Conservation (phyloP, 2,113 vertebrate species). For the Spea bombifrons region DNA sequence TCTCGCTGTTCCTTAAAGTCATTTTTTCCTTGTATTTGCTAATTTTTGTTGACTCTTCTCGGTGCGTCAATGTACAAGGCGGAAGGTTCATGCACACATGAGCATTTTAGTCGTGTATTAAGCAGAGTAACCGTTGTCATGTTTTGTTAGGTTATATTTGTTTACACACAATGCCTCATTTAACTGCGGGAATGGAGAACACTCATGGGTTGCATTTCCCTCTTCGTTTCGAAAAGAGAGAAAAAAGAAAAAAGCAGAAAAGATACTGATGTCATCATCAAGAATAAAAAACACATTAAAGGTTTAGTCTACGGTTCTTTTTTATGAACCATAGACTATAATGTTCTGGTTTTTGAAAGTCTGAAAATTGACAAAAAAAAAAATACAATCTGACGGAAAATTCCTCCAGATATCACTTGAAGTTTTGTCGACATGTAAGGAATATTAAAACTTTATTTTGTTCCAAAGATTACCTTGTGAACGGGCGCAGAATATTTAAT, state of each 20-base stretch:
- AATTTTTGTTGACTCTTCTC: slow-evolving; percentile 18
- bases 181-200: slow-evolving; percentile 41
- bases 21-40: slow-evolving; percentile 2
- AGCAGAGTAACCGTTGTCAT: slow-evolving; percentile 3
- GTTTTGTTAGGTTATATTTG: slow-evolving; percentile 28
- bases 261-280: slow-evolving; percentile 77
- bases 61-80: not conserved
- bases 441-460: slow-evolving; percentile 16
- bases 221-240: slow-evolving; percentile 28
- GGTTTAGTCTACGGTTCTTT: slow-evolving; percentile 64
- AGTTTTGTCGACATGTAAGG: not conserved
- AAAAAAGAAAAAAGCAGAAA: slow-evolving; percentile 65
- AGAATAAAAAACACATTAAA: slow-evolving; percentile 80
- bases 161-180: slow-evolving; percentile 56
- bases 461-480: not conserved
- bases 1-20: not conserved
- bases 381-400: slow-evolving; percentile 44
- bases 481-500: not conserved
- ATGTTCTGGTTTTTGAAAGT: no score
- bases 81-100: slow-evolving; percentile 2
- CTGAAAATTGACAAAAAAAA: slow-evolving; percentile 2
- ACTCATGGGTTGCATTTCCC: no score
- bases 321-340: slow-evolving; percentile 60
- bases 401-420: not conserved
- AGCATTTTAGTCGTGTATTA: slow-evolving; percentile 1